Base-by-base conservation (phyloP, 2,888 invertebrate species). In the Cosmia trapezina region DNA sequence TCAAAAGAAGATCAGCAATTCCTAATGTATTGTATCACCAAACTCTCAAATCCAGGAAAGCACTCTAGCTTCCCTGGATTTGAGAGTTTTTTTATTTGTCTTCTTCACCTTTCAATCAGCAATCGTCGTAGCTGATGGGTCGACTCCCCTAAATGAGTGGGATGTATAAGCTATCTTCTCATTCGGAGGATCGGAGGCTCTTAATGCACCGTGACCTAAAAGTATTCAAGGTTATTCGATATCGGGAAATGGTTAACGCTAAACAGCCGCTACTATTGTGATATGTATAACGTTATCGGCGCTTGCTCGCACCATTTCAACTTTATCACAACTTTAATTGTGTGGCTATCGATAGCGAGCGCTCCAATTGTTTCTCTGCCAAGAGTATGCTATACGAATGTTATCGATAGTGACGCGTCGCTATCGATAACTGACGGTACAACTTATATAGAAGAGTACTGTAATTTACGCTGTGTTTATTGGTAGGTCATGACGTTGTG, bases 321-420 rank as follows among this genome's bases (percentile, higher is more conserved):
- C 63, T 66, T 78, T 80, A 80, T 80, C 83, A 65, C 64, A 60
- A 74, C 47, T 83, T 83, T 80, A 83, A 80, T 83, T 79, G 80
- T 80, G 69, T 70, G 64, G 56, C 28, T 70, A 41, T 73, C 61
- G 80, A 80, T 83, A 80, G 54, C 51, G 43, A 66, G 45, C 56
- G 64, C 41, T 83, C 66, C 83, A 83, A 74, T 80, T 80, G 80
- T 80, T 80, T 80, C 69, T 78, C 63, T 70, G 66, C 53, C 17
- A 54, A 80, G 70, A 78, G 59, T 70, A 64, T 67, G 72, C 54
- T 79, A 62, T 83, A 67, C 64, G 53, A 53, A 37, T 45, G 37
- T 70, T 79, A 78, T 59, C 69, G 60, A 61, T 54, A 49, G 51
- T 54, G 60, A n/a, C n/a, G n/a, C n/a, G n/a, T n/a, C n/a, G n/a